Evolutionary conservation across 2,113 vertebrate species (phyloP).

Genomic region (Melanotaenia duboulayi): DNA sequence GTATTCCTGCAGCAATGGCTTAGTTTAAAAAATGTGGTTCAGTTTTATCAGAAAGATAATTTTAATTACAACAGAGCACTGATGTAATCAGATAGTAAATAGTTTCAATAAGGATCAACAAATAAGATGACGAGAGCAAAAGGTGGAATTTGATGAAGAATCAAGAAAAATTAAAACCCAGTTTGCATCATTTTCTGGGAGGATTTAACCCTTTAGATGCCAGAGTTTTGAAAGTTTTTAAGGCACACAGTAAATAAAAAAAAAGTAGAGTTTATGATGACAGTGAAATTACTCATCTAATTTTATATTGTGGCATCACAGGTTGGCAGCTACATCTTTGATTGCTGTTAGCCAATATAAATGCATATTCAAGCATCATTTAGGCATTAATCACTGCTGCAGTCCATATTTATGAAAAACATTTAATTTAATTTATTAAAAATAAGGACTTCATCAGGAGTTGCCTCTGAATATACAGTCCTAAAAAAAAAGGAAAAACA

Average conservation of each 20-base stretch:
- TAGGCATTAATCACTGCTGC: slow-evolving; percentile 12
- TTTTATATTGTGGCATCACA: slow-evolving; percentile 3
- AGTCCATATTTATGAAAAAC: too few relatives aligned
- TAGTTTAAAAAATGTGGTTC: slow-evolving; percentile 48
- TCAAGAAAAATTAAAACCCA: background rate
- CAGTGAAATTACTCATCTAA: slow-evolving; percentile 2
- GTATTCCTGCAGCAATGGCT: slow-evolving; percentile 11
- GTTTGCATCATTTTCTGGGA: background rate
- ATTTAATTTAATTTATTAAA: too few relatives aligned
- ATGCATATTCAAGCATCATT: slow-evolving; percentile 12
- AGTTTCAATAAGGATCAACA: slow-evolving; percentile 39
- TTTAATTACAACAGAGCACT: slow-evolving; percentile 64
- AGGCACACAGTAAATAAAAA: too few relatives aligned
- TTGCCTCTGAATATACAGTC: too few relatives aligned
- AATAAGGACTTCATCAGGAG: too few relatives aligned
- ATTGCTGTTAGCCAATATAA: slow-evolving; percentile 7
- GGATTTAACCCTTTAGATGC: too few relatives aligned
- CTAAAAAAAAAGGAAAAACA: background rate
- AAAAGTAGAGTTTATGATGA: background rate
- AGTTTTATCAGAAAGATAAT: slow-evolving; percentile 64
- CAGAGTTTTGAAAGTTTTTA: too few relatives aligned
- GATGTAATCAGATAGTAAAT: slow-evolving; percentile 61
- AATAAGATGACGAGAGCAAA: slow-evolving; percentile 4
- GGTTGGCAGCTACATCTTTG: background rate
- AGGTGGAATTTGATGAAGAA: background rate